Conservation (phyloP, 2,888 invertebrate genomes). For the Oligia fasciuncula region DNA sequence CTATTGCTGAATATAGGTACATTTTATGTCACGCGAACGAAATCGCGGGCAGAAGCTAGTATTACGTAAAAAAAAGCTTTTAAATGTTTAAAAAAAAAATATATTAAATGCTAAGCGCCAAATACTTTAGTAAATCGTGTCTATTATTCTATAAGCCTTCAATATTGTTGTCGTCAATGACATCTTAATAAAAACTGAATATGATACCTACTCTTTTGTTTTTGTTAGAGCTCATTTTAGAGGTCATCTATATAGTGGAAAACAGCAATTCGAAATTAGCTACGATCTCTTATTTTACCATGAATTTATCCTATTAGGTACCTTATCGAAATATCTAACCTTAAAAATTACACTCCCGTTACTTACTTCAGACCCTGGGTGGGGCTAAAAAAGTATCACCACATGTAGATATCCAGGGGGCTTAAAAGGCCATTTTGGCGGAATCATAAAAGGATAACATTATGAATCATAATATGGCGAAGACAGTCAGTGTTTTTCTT, state of each 20-base stretch:
- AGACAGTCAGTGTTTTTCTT: too few species aligned
- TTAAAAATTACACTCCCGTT: neutral
- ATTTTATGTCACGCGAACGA: too few species aligned
- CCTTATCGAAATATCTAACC: neutral
- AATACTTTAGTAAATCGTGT: slow-evolving; percentile 2
- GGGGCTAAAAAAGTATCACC: neutral
- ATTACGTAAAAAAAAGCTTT: too few species aligned
- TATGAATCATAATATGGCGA: too few species aligned
- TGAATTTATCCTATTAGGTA: neutral
- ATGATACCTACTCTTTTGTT: slow-evolving; percentile 38
- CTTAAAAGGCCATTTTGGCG: too few species aligned
- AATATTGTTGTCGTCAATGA: slow-evolving; percentile 35
- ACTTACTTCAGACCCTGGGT: neutral
- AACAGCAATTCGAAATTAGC: neutral
- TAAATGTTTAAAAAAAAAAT: neutral
- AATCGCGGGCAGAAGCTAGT: neutral
- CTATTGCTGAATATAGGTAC: neutral
- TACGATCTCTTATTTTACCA: neutral
- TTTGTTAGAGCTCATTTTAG: slow-evolving; percentile 24
- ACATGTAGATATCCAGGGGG: too few species aligned
- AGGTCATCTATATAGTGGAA: slow-evolving; percentile 24
- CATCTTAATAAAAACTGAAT: slow-evolving; percentile 36
- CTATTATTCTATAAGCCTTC: slow-evolving; percentile 21
- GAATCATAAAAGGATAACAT: too few species aligned
- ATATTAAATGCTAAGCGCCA: slow-evolving; percentile 4